Conservation (phyloP, 2,113 vertebrate species). For the Embiotoca jacksoni region DNA sequence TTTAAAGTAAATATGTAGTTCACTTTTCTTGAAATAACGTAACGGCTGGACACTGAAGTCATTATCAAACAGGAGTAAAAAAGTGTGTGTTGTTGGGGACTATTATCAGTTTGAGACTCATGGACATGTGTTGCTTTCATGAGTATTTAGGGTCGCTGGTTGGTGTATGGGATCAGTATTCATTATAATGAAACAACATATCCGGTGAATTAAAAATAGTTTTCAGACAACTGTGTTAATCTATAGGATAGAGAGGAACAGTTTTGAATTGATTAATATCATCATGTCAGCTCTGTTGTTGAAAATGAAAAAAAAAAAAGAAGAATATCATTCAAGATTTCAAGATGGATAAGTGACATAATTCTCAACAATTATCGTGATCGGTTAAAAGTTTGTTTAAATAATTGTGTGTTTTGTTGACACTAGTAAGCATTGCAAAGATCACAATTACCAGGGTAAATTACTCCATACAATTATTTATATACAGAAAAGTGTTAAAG, state of each 20-base stretch:
- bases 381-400: neutral
- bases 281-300: neutral
- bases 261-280: too few relatives aligned
- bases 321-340: neutral
- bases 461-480: neutral
- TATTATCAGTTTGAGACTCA: constrained; percentile 1
- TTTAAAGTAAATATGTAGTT: too few relatives aligned
- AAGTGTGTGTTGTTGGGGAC: neutral
- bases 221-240: neutral
- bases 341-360: neutral
- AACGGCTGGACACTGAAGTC: neutral
- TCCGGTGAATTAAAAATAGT: constrained; percentile 15
- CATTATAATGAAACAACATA: constrained; percentile 16
- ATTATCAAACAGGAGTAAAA: neutral
- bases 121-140: neutral
- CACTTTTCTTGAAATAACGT: neutral
- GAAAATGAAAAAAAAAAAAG: neutral
- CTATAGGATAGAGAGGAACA: neutral
- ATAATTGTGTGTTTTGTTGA: neutral
- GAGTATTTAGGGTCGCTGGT: constrained; percentile 30
- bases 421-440: neutral
- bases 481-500: constrained; percentile 26
- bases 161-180: constrained; percentile 9
- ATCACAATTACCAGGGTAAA: neutral
- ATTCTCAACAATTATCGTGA: neutral